Conservation (phyloP, 2,888 invertebrate species). For the Torymus aiolomorphi region DNA sequence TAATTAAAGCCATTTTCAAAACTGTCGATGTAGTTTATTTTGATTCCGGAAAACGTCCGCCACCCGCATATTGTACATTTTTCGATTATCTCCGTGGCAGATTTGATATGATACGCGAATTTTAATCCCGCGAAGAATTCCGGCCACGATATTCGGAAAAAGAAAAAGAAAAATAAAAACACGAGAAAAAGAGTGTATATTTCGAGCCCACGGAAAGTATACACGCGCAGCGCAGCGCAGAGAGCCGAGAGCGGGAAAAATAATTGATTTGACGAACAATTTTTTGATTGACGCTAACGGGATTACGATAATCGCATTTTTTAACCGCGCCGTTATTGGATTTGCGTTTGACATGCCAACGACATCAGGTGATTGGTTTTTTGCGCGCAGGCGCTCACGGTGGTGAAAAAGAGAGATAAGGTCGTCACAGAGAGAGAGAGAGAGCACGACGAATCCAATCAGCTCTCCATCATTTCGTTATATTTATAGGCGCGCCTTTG, state of each 20-base stretch:
- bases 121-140: too few species aligned
- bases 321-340: conserved; percentile 46
- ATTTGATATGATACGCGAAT: too few species aligned
- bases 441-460: conserved; percentile 17
- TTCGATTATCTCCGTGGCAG: too few species aligned
- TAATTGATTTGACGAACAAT: conserved; percentile 41
- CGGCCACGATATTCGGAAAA: too few species aligned
- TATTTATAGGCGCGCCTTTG: neutral
- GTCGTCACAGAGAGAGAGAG: neutral
- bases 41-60: too few species aligned
- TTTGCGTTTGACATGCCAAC: conserved; percentile 42
- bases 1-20: too few species aligned
- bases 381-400: neutral
- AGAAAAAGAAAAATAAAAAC: too few species aligned
- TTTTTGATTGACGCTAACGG: conserved; percentile 52
- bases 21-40: too few species aligned
- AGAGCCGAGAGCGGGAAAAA: neutral
- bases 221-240: too few species aligned
- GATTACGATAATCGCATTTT: conserved; percentile 53
- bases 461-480: conserved; percentile 25
- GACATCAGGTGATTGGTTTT: conserved; percentile 46
- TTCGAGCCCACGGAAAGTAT: too few species aligned
- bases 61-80: too few species aligned
- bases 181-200: too few species aligned
- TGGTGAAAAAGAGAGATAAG: neutral